Base-by-base conservation (phyloP, 2,797 vertebrate genomes). In the Decapterus maruadsi region DNA sequence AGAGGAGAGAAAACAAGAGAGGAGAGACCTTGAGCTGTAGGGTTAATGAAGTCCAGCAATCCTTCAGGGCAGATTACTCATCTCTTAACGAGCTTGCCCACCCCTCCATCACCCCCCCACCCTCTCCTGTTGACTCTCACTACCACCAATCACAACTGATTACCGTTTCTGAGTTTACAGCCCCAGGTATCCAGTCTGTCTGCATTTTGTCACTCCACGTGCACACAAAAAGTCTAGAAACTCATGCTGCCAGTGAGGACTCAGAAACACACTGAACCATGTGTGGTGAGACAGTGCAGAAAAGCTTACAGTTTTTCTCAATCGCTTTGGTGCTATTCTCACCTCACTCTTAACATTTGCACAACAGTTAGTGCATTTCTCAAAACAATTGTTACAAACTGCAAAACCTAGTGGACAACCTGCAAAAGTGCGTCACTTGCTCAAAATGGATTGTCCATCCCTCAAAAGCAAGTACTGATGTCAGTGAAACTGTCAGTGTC, bases 41-140 rank as follows among this genome's bases (percentile, higher is more conserved):
- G 79, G 60, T 89, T 83, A 72, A 87, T 75, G 68, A 84, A 87
- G 80, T 77, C 77, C 55, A 68, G 36, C 60, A 56, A 26, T 74
- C 65, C 76, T 82, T n/a, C 5, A 63, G 65, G 82, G 66, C 58
- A 87, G 72, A 85, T 87, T 86, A 82, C 74, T 90, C 80, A 85
- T 72, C 78, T 78, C 60, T n/a, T 83, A 83, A 88, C 31, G 2
- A 83, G 77, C 75, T 68, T 34, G 16, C 77, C 31, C 38, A 1
- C 51, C 55, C 19, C 8, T 51, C 31, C 66, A 66, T 45, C 55
- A 57, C 65, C 65, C 14, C 50, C 67, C 56, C 73, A 20, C 38
- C 29, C 57, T 34, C 70, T 87, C 69, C 78, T 73, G 76, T 82
- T 77, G 81, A 79, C 73, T 86, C 76, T 79, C 48, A 43, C 62